phyloP scores from a whole-genome alignment of 2,888 invertebrate species.

The Rhingia campestris region DNA sequence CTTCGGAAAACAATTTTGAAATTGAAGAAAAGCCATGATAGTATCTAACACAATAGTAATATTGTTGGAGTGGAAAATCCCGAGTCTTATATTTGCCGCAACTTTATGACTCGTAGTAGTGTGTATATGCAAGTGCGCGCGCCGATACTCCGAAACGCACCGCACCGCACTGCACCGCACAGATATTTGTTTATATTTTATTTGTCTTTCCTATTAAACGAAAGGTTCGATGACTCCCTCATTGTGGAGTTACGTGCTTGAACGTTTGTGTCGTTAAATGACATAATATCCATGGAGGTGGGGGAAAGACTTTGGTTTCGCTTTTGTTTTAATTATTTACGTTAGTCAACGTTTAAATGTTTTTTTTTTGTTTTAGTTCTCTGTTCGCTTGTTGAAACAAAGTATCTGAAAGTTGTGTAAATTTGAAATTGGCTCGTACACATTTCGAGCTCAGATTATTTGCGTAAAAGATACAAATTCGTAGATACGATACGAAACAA shows the following conservation, averaged over 20 bases:
- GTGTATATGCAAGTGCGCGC: constrained; percentile 62
- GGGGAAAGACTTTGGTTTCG: constrained; percentile 1
- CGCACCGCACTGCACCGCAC: constrained; percentile 41
- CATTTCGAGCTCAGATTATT: too few relatives aligned
- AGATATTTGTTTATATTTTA: constrained; percentile 61
- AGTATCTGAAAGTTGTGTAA: neutral
- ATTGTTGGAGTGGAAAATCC: constrained; percentile 53
- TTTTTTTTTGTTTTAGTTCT: neutral
- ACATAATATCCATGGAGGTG: constrained; percentile 55
- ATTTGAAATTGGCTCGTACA: too few relatives aligned
- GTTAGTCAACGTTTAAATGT: neutral
- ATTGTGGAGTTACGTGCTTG: constrained; percentile 59
- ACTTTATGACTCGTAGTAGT: neutral
- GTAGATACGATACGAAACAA: too few relatives aligned
- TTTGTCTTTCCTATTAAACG: constrained; percentile 67
- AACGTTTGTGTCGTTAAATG: constrained; percentile 58
- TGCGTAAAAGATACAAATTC: too few relatives aligned
- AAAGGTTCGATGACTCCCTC: constrained; percentile 68
- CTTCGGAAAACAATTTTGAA: constrained; percentile 63
- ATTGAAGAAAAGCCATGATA: constrained; percentile 44
- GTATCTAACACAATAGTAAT: constrained; percentile 5
- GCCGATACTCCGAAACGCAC: neutral
- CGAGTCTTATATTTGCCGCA: constrained; percentile 22
- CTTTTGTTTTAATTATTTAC: constrained; percentile 1
- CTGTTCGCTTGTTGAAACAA: neutral